These are phyloP conservation scores for Zoanthus solanderi DNA, from an alignment of 92 coral and sea anemone genomes.

Conservation along the genomic window DNA sequence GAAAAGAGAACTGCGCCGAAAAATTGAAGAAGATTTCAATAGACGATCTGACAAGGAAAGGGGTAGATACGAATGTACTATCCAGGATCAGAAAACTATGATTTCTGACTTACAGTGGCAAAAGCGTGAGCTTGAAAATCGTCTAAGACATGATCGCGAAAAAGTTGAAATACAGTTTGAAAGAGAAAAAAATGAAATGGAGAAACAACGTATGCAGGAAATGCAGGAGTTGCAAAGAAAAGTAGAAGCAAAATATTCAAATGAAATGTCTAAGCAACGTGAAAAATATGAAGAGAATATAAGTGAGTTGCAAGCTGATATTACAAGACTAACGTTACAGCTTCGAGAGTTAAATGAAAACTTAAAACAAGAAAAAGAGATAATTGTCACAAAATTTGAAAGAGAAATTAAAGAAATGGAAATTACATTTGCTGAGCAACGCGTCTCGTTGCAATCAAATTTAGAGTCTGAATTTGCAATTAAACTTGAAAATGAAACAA, in stretches of 20 bases:
- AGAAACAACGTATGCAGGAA: constrained; percentile 74
- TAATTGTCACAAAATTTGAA: constrained; percentile 86
- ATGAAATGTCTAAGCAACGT: constrained; percentile 81
- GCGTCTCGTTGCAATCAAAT: constrained; percentile 72
- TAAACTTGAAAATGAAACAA: constrained; percentile 89
- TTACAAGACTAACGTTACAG: constrained; percentile 86
- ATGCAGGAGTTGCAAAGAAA: constrained; percentile 80
- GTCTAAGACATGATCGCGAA: constrained; percentile 84
- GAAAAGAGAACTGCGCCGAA: constrained; percentile 80
- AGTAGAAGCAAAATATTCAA: constrained; percentile 67
- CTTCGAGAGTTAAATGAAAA: constrained; percentile 90
- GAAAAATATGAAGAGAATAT: constrained; percentile 86
- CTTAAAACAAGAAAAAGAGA: constrained; percentile 89
- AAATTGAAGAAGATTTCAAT: constrained; percentile 81
- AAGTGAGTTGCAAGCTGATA: constrained; percentile 81
- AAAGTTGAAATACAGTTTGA: constrained; percentile 84
- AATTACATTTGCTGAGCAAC: constrained; percentile 84
- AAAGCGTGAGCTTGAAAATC: constrained; percentile 86
- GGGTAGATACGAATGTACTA: constrained; percentile 71
- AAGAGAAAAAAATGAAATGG: constrained; percentile 86
- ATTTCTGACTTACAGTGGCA: constrained; percentile 95
- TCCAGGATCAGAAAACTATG: constrained; percentile 78
- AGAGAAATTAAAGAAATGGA: constrained; percentile 93
- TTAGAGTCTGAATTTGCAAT: constrained; percentile 86
- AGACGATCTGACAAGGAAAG: constrained; percentile 82